Evolutionary conservation across 2,888 invertebrate species (phyloP).

Genomic region (Minunthozetes semirufus): DNA sequence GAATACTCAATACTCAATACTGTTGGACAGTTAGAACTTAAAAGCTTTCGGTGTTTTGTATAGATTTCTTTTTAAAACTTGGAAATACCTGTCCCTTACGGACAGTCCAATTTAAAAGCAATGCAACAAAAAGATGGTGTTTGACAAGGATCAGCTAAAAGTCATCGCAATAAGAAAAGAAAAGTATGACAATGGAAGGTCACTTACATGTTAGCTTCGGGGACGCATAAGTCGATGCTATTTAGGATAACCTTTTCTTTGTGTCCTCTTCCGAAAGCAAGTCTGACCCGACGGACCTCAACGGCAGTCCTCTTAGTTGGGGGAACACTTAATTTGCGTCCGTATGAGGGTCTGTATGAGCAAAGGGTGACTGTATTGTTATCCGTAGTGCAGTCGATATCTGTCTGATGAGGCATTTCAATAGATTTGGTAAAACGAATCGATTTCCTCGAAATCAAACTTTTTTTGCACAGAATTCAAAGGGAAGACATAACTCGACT

Average conservation of each 20-base stretch:
- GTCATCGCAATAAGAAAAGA: too few species aligned
- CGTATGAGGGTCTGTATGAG: constrained; percentile 34
- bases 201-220: constrained; percentile 89
- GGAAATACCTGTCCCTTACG: background rate
- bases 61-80: too few species aligned
- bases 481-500: too few species aligned
- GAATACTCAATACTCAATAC: too few species aligned
- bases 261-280: constrained; percentile 80
- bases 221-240: constrained; percentile 85
- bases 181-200: background rate
- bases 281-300: constrained; percentile 76
- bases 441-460: background rate
- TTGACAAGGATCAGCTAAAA: too few species aligned
- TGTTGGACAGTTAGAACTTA: too few species aligned
- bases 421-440: background rate
- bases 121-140: too few species aligned
- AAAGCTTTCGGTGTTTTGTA: too few species aligned
- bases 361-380: constrained; percentile 34
- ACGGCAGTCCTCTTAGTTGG: constrained; percentile 56
- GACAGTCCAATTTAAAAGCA: background rate
- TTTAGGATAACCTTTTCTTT: constrained; percentile 77
- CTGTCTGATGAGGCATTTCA: constrained; percentile 28
- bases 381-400: constrained; percentile 13
- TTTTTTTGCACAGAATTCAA: too few species aligned
- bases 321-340: constrained; percentile 21